Conservation (phyloP, 1,140 invertebrate species). For the Mylabris phalerata region DNA sequence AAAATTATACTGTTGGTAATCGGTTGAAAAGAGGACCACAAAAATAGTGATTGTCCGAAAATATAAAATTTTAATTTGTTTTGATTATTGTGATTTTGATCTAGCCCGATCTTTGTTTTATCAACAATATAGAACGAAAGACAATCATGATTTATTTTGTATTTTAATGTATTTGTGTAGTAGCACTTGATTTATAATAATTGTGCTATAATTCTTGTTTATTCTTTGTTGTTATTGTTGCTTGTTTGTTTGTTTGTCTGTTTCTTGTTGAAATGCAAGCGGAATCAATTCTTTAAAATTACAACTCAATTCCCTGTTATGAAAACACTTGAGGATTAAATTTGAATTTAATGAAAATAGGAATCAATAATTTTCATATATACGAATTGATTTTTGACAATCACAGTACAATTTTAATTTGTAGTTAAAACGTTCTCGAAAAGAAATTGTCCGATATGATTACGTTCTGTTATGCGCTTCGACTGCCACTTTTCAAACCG, state of each 20-base stretch:
- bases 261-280: too few relatives aligned
- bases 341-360: neutral
- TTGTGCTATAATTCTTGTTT: too few relatives aligned
- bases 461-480: neutral
- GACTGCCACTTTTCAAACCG: slow-evolving; percentile 52
- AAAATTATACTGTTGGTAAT: too few relatives aligned
- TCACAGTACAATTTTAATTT: slow-evolving; percentile 24
- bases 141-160: neutral
- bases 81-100: too few relatives aligned
- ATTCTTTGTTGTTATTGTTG: too few relatives aligned
- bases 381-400: slow-evolving; percentile 21
- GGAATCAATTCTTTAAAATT: too few relatives aligned
- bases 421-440: slow-evolving; percentile 3
- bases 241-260: too few relatives aligned
- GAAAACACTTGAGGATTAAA: neutral
- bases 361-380: neutral
- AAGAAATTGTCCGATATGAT: slow-evolving; percentile 26
- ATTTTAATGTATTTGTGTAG: too few relatives aligned
- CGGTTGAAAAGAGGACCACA: too few relatives aligned
- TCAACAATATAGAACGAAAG: slow-evolving; percentile 16
- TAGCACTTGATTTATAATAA: too few relatives aligned
- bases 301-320: neutral
- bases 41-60: too few relatives aligned
- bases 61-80: too few relatives aligned
- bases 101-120: neutral